Evolutionary conservation across 92 coral and sea anemone species (phyloP), one percentile per base, ranked within the genome.

Genomic region (Siderastrea siderea): DNA sequence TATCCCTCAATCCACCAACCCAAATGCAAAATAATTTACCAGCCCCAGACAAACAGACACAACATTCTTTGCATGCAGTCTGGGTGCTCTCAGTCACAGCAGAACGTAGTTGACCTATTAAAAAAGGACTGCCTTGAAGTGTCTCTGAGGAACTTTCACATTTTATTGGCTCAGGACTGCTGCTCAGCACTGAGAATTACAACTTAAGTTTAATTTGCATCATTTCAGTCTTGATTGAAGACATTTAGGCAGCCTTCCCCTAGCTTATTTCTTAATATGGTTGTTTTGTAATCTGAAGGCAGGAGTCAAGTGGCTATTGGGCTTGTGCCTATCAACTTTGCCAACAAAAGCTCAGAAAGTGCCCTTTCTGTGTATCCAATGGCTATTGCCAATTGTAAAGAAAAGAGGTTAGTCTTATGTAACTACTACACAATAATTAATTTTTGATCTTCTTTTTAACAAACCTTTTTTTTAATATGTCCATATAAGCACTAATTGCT

Each of bases 371-470:
- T 87, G 3, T 87, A 64, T 87, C 86, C 90, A 19, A 67, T 79
- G 55, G 90, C 90, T 16, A 87, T 79, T 66, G 78, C 76, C 51
- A 87, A 87, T 53, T 87, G 90, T 60, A 68, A 80, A 79, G 90
- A 87, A 64, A 68, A 69, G 45, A 64, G 86, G 86, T 82, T 53
- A 68, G 86, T 82, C 45, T 82, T 62, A 3, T 16, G 13, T 4
- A 15, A 78, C 9, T 58, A 14, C 43, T 26, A 46, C 51, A 16
- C 1, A 4, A 53, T 54, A 6, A 16, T 26, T 16, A 77, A 53
- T 17, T 15, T 13, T 57, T 44, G 52, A 9, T 55, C 38, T 10
- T 77, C 9, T 26, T 65, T 65, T 16, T 16, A 64, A 19, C 7
- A 3, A 26, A 26, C 70, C 38, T 26, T 7, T 11, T 19, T 7